Evolutionary conservation across 2,888 invertebrate species (phyloP), one percentile per base, ranked within the genome.

Genomic region (Thecophora atra): DNA sequence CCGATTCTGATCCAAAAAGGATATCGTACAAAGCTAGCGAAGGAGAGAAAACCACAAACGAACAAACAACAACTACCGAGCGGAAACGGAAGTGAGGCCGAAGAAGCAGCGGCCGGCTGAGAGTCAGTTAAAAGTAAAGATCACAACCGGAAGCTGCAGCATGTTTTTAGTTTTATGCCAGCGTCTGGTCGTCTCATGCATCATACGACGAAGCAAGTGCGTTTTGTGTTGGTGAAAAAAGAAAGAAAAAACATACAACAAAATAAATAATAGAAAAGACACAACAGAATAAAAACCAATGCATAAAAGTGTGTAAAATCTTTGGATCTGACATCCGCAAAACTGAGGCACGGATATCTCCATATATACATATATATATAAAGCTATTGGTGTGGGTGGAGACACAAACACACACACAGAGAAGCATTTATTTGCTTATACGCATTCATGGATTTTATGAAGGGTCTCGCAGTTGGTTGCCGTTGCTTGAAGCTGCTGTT

Each of bases 91-190:
- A 37, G 8, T 44, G 19, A 65, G 51, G 17, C 26, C 13, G n/a
- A n/a, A 65, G 44, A 13, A 13, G 6, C 15, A 37, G 26, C 3
- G 51, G 13, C n/a, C 30, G 30, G n/a, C 28, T 15, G 30, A 7
- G 28, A 60, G 60, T 60, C 30, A 19, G 28, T n/a, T n/a, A 15
- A 26, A 60, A 24, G 60, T 30, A 60, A 60, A 26, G 28, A 60
- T 28, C 28, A 37, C 17, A 64, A 42, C 17, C 47, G 64, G 64
- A 64, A 64, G n/a, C 64, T 21, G 64, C 64, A 64, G 47, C 13
- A 24, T 44, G 42, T 30, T 30, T 30, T 64, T 64, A 64, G 42
- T 47, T 13, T 63, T n/a, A 21, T 15, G 26, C 37, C 15, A 13
- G 30, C 30, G 8, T 30, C 30, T 37, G 7, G 2, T 37, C 37